Evolutionary conservation across 2,113 vertebrate species (phyloP), one percentile per base, ranked within the genome.

Genomic region (Pseudopipra pipra): DNA sequence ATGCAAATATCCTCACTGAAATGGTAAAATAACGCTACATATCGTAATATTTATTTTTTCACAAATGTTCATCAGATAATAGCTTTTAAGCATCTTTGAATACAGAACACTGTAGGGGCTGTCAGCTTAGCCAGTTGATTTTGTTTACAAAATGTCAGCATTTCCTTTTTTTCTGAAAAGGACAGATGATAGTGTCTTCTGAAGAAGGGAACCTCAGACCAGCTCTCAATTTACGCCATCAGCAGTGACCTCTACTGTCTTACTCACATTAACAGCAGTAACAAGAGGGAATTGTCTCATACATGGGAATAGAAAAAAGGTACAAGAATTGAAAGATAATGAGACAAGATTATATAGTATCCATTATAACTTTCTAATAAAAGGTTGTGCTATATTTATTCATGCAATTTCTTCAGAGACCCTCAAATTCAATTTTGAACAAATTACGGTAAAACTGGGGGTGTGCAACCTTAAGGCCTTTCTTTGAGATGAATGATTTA

Each of bases 21-120:
- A 65, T 4, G 4, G 43, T 78, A 84, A 94, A 92, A 78, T 89
- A 85, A 86, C 8, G 8, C 49, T 87, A 62, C 35, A 5, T 61
- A 72, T 56, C 51, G 9, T 46, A 81, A 80, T 94, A 80, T 93
- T 91, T 82, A 52, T 90, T 95, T 96, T 87, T 93, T 93, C 87
- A 68, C 68, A 94, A 95, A 86, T 92, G 92, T 93, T 95, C 87
- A 96, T 95, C 92, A 95, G 96, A 95, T 97, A 96, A 73, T 62
- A 31, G 86, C 23, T 70, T 91, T 93, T 95, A 93, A 91, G 66
- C 44, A 62, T 81, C 78, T 92, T 79, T 81, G 77, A 92, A 87
- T 85, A 91, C 94, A 80, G 55, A 87, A 52, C 78, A 72, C 37
- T 71, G 31, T 33, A 41, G 73, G 41, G 78, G 76, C 90, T 96